These are phyloP conservation scores for Ceyx erithaca DNA, from an alignment of 2,797 vertebrate genomes.

Conservation along the genomic window DNA sequence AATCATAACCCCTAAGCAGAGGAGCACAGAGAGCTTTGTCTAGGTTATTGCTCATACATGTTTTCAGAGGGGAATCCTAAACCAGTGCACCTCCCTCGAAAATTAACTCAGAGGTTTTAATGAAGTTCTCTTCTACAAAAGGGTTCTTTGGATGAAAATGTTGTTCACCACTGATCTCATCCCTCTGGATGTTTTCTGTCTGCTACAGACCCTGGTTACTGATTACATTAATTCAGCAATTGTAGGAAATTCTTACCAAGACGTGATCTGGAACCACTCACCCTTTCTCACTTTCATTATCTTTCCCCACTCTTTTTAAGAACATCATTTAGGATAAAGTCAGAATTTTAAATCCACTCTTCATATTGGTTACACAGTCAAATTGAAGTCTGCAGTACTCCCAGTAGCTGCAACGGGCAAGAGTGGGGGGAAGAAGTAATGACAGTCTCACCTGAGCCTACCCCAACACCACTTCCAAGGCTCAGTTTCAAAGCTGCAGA, in stretches of 20 bases:
- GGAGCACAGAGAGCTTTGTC: neutral
- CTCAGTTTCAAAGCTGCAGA: neutral
- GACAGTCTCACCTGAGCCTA: neutral
- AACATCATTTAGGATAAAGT: neutral
- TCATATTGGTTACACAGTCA: neutral
- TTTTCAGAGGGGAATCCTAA: neutral
- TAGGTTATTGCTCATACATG: rapidly evolving
- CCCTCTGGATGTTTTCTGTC: neutral
- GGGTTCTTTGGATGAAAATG: neutral
- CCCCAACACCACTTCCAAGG: neutral
- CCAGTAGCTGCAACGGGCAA: neutral
- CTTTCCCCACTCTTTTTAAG: neutral
- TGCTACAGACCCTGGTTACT: neutral
- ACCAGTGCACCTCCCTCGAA: neutral
- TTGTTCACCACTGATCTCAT: neutral
- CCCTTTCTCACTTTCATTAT: neutral
- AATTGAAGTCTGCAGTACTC: neutral
- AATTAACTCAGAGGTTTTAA: neutral
- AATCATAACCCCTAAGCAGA: neutral
- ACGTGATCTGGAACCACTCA: neutral
- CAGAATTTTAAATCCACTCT: neutral
- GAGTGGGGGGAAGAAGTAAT: neutral
- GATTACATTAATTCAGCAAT: conserved; percentile 11
- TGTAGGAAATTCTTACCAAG: conserved; percentile 10
- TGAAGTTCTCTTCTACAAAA: neutral